Base-by-base conservation (phyloP, 1,140 invertebrate genomes). In the Tyrophagus putrescentiae region DNA sequence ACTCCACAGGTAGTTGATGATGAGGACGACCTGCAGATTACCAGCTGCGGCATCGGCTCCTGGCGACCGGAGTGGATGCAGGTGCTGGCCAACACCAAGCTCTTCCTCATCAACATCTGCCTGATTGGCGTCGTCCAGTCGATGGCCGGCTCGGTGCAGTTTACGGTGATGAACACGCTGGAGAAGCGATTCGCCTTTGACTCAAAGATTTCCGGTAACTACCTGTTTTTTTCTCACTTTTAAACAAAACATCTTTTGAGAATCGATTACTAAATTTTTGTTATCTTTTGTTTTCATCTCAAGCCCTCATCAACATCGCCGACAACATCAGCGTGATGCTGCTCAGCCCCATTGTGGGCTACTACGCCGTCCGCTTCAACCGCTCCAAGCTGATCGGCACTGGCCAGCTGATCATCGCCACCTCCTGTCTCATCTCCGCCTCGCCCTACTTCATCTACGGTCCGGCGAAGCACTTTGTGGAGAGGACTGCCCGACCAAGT, bases 181-280 rank as follows among this genome's bases (percentile, higher is more conserved):
- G 84, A 87, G 68, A 86, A 85, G 67, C 75, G 83, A 62, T 87
- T 84, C 68, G 84, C 82, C 66, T 84, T 86, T 67, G 81, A 82
- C 0, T 84, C 82, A n/a, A n/a, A n/a, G n/a, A n/a, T n/a, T n/a
- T n/a, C n/a, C n/a, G n/a, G n/a, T n/a, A n/a, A n/a, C n/a, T n/a
- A n/a, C n/a, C n/a, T n/a, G n/a, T n/a, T n/a, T n/a, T n/a, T n/a
- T n/a, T n/a, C n/a, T n/a, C n/a, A n/a, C n/a, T n/a, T n/a, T n/a
- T n/a, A n/a, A n/a, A n/a, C n/a, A n/a, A n/a, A n/a, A n/a, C n/a
- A n/a, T n/a, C n/a, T n/a, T n/a, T n/a, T n/a, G n/a, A n/a, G n/a
- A n/a, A n/a, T n/a, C n/a, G n/a, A n/a, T n/a, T n/a, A n/a, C n/a
- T n/a, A n/a, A n/a, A n/a, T n/a, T n/a, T n/a, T n/a, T n/a, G n/a